Base-by-base conservation (phyloP, 2,888 invertebrate genomes). In the Seladonia tumulorum region DNA sequence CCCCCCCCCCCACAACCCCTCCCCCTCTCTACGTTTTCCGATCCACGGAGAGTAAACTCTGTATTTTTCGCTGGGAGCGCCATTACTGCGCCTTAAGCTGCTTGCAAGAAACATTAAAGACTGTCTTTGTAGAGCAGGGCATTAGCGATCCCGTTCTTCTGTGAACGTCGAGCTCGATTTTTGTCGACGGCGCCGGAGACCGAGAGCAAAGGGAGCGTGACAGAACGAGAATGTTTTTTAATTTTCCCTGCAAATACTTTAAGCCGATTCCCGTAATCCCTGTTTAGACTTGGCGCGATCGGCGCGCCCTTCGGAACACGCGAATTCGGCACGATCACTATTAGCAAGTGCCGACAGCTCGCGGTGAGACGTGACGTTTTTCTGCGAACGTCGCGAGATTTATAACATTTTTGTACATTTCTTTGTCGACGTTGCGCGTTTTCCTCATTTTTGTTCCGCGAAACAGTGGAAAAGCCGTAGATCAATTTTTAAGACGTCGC, bases 231-330 rank as follows among this genome's bases (percentile, higher is more conserved):
- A 70, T n/a, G 70, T n/a, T 70, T 73, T 72, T 73, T 72, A 73
- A 81, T 66, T 81, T 81, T 73, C 81, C n/a, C 29, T n/a, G 29
- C 47, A 73, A 82, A 82, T 73, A 82, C 35, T 60, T 81, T 66
- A 66, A 82, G 49, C 81, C 18, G 18, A 49, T 25, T 81, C 72
- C 42, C 18, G 57, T 70, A 63, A 70, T 70, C 70, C 42, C 70
- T 42, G 42, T 70, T 70, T 70, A 22, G 10, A 42, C 42, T n/a
- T 70, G 39, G 22, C 42, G 42, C 70, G 35, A 5, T 14, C 12
- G 22, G 1, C 22, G 1, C 22, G 22, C n/a, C 22, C 68, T 68
- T 1, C 68, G 35, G 35, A 68, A 68, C 35, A 22, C 8, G 18
- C 18, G 22, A 39, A 68, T 68, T 68, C 18, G 8, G 35, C 5